A percentile compares a stretch with the other conserved stretches of the same genome.
phyloP scores from a whole-genome alignment of 2,888 invertebrate species.

The Odontocolon sp. region DNA sequence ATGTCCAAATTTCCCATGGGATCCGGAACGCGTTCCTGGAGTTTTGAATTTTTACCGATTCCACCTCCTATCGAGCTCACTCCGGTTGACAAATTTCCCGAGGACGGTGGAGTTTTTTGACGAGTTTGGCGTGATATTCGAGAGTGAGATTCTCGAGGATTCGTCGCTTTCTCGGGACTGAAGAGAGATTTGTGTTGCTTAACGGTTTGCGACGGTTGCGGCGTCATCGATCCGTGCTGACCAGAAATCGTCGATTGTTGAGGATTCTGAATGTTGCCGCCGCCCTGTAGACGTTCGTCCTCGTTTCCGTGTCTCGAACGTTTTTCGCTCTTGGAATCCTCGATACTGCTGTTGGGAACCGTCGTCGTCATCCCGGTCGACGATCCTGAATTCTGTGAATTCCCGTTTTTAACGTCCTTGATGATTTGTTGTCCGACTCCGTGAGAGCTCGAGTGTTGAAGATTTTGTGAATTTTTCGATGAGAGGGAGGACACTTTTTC shows the following conservation, averaged over 20 bases:
- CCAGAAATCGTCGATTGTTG: no score
- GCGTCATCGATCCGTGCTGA: not conserved
- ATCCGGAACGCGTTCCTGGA: slow-evolving; percentile 57
- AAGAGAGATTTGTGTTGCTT: slow-evolving; percentile 82
- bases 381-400: no score
- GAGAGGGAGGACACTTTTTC: slow-evolving; percentile 42
- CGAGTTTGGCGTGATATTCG: slow-evolving; percentile 82
- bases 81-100: slow-evolving; percentile 72
- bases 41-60: slow-evolving; percentile 50
- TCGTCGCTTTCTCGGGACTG: slow-evolving; percentile 85
- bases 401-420: slow-evolving; percentile 70
- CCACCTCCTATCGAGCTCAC: slow-evolving; percentile 65
- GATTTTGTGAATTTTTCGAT: slow-evolving; percentile 2
- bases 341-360: no score
- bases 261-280: no score
- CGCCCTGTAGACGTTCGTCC: no score
- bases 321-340: no score
- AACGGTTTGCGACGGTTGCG: slow-evolving; percentile 69
- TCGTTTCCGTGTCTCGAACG: no score
- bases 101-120: slow-evolving; percentile 82
- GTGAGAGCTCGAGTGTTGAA: no score
- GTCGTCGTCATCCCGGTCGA: no score
- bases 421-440: no score
- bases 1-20: slow-evolving; percentile 65
- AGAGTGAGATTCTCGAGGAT: slow-evolving; percentile 80